These are phyloP conservation scores for Dunckerocampus dactyliophorus DNA, from an alignment of 2,113 vertebrate species.

Conservation along the genomic window DNA sequence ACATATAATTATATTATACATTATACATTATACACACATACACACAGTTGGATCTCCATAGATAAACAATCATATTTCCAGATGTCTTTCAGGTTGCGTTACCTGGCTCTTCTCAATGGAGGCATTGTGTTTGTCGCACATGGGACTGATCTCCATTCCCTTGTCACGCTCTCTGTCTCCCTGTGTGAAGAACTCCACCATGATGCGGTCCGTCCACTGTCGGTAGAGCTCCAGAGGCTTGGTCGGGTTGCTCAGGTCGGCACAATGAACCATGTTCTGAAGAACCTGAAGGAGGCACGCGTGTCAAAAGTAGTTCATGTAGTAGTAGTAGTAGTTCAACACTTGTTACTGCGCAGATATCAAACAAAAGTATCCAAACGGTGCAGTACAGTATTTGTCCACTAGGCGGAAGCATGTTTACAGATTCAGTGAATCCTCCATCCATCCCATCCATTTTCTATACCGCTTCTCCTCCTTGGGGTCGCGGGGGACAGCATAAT, in stretches of 20 bases:
- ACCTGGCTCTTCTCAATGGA: constrained; percentile 92
- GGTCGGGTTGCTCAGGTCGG: constrained; percentile 91
- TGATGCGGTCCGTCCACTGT: constrained; percentile 87
- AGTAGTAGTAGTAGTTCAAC: too few relatives aligned
- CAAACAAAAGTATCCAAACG: too few relatives aligned
- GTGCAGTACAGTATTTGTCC: not conserved
- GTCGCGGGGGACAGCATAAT: not conserved
- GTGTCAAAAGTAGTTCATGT: not conserved
- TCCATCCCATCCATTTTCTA: too few relatives aligned
- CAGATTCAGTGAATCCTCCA: not conserved
- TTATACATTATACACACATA: too few relatives aligned
- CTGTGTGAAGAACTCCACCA: constrained; percentile 86
- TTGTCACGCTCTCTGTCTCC: constrained; percentile 84
- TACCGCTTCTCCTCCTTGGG: too few relatives aligned
- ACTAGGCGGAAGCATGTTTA: constrained; percentile 25
- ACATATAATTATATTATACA: too few relatives aligned
- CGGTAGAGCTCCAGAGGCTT: constrained; percentile 87
- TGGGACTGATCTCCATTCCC: constrained; percentile 92
- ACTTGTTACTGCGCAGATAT: too few relatives aligned
- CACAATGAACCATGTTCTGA: constrained; percentile 92
- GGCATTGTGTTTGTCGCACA: constrained; percentile 90
- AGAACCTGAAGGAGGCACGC: constrained; percentile 73
- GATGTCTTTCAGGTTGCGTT: not conserved
- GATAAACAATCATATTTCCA: too few relatives aligned
- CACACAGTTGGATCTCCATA: too few relatives aligned